phyloP scores from a whole-genome alignment of 2,797 vertebrate species.

The Clarias laeviceps region DNA sequence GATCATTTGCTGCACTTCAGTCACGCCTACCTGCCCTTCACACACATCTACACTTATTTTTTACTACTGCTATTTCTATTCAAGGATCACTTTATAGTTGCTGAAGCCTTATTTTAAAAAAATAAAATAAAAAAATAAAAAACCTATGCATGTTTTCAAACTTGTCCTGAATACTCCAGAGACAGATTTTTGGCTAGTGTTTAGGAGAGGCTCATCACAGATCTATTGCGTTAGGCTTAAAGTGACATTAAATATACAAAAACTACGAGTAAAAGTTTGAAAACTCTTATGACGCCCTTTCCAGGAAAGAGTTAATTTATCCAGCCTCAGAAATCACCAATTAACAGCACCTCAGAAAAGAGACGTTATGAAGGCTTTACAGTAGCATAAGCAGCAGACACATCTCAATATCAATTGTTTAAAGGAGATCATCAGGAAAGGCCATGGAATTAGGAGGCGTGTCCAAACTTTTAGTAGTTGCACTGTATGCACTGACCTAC shows the following conservation, averaged over 20 bases:
- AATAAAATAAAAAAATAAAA: background rate
- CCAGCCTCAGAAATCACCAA: too few species aligned
- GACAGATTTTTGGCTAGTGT: background rate
- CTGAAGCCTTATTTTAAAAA: too few species aligned
- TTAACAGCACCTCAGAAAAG: too few species aligned
- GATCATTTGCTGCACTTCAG: background rate
- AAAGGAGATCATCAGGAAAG: too few species aligned
- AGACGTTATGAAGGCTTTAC: too few species aligned
- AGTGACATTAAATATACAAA: background rate
- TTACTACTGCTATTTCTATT: background rate
- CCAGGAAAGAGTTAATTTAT: too few species aligned
- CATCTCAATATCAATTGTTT: too few species aligned
- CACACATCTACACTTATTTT: background rate
- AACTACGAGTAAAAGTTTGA: too few species aligned
- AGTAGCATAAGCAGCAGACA: too few species aligned
- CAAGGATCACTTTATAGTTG: background rate
- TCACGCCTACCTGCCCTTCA: background rate
- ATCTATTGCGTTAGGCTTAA: background rate
- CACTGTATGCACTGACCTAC: background rate
- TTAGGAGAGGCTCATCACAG: background rate
- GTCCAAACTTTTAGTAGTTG: background rate
- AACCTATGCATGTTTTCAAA: background rate
- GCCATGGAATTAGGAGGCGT: too few species aligned
- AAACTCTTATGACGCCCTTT: too few species aligned
- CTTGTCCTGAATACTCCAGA: background rate